Base-by-base conservation (phyloP, 2,797 vertebrate species). In the Eupleurogrammus muticus region DNA sequence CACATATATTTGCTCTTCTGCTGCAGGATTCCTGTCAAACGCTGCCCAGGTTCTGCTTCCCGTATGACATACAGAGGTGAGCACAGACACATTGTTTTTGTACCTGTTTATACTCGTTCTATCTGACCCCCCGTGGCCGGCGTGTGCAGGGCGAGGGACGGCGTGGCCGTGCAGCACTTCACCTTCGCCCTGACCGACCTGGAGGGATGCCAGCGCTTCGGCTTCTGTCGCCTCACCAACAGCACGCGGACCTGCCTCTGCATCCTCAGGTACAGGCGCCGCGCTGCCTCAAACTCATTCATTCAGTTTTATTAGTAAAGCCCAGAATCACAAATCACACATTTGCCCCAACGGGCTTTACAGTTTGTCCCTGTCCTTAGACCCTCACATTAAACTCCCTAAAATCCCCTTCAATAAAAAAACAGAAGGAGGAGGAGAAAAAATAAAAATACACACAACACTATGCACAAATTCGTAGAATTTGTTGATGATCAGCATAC, bases 31-130 rank as follows among this genome's bases (percentile, higher is more conserved):
- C 94, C 21, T 69, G 85, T 63, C 92, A 92, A 73, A 92, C 85
- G 19, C 89, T 96, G 48, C 95, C 96, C 62, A 93, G 87, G 70
- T 97, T 97, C 90, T 97, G 96, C 86, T 97, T 97, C 88, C 96
- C 96, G 0, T 97, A 96, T 24, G 95, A 97, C 68, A 90, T 94
- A 51, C 95, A 96, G 79, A 95, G 94, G 96, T 97, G 78, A 87
- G 70, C 69, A 14, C 3, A 24, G 14, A 38, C 17, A n/a, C 21
- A 19, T 48, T 0, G 2, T 44, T 47, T 59, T 28, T 28, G 28
- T 38, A 40, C 5, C 57, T 50, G 9, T 49, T 20, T 38, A 12
- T 38, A 13, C 8, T n/a, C 6, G 21, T 44, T 28, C 28, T 17
- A 9, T 23, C 34, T 50, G 20, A 60, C 6, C 17, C 28, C 19